A percentile compares a stretch with the other conserved stretches of the same genome.
Conservation (phyloP, 2,888 invertebrate genomes). For the Dasysyrphus tricinctus region DNA sequence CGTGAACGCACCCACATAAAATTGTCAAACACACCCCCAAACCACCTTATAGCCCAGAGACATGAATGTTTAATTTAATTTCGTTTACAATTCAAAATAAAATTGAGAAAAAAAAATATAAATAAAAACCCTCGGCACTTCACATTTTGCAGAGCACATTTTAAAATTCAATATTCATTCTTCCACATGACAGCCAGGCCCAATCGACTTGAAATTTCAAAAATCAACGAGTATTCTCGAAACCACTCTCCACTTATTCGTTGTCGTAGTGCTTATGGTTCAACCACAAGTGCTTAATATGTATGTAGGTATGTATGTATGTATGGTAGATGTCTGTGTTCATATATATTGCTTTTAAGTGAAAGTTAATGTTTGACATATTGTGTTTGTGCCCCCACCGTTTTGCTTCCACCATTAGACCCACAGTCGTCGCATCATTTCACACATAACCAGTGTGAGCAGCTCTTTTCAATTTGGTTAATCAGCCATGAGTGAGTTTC, state of each 20-base stretch:
- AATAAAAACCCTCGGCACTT: slow-evolving; percentile 16
- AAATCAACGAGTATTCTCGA: slow-evolving; percentile 52
- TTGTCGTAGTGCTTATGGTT: slow-evolving; percentile 35
- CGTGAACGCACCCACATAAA: slow-evolving; percentile 28
- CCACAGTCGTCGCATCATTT: slow-evolving; percentile 32
- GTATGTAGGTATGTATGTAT: neutral
- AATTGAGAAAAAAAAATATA: neutral
- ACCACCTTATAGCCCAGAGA: slow-evolving; percentile 2
- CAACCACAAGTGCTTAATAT: slow-evolving; percentile 58
- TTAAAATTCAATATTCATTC: slow-evolving; percentile 59
- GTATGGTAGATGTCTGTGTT: slow-evolving; percentile 4
- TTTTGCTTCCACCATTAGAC: slow-evolving; percentile 26
- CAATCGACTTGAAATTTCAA: slow-evolving; percentile 68
- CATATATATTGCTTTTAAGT: slow-evolving; percentile 22
- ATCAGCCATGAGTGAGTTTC: slow-evolving; percentile 65
- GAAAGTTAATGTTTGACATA: slow-evolving; percentile 49
- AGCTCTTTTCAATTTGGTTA: slow-evolving; percentile 72
- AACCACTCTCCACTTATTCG: slow-evolving; percentile 13
- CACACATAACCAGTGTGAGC: slow-evolving; percentile 53
- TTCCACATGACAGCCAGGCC: slow-evolving; percentile 50
- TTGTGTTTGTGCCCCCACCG: neutral
- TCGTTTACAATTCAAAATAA: slow-evolving; percentile 44
- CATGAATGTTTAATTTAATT: slow-evolving; percentile 59
- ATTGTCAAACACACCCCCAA: neutral
- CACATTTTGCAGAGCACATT: slow-evolving; percentile 43